These are phyloP conservation scores for Melipona beecheii DNA, from an alignment of 2,888 invertebrate species.

Conservation along the genomic window DNA sequence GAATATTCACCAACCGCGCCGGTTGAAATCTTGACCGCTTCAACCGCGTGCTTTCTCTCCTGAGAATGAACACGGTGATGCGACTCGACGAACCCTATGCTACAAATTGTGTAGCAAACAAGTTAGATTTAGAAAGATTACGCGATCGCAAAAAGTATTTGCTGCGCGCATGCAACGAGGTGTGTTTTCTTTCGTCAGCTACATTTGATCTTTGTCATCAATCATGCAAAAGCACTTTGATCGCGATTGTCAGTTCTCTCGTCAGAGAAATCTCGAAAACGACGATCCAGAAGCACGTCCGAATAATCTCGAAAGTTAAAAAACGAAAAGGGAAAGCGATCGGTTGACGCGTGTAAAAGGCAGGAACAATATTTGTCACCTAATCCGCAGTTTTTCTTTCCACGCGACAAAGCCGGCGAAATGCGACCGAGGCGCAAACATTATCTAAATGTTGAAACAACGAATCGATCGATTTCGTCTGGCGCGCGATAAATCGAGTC, in stretches of 20 bases:
- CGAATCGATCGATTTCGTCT: slow-evolving; percentile 31
- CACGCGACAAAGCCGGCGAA: slow-evolving; percentile 28
- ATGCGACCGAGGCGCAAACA: slow-evolving; percentile 31
- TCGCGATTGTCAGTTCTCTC: background rate
- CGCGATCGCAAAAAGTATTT: no score
- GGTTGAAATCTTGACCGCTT: background rate
- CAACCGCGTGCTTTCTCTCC: background rate
- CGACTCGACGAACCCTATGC: no score
- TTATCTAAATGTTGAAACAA: slow-evolving; percentile 48
- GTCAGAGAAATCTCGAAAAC: background rate
- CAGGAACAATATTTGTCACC: slow-evolving; percentile 23
- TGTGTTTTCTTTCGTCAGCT: no score
- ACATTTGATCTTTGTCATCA: no score
- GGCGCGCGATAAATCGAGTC: slow-evolving; percentile 27
- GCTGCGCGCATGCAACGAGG: no score
- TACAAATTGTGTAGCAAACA: no score
- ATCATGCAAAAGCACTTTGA: no score
- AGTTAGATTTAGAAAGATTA: no score
- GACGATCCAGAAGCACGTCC: background rate
- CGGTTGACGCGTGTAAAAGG: slow-evolving; percentile 14
- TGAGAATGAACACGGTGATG: background rate
- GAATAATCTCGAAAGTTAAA: background rate
- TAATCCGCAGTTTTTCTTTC: slow-evolving; percentile 35
- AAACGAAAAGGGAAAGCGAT: background rate
- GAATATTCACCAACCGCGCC: background rate